Evolutionary conservation across 2,113 vertebrate genomes (phyloP), one percentile per base, ranked within the genome.

Genomic region (Gymnogyps californianus): DNA sequence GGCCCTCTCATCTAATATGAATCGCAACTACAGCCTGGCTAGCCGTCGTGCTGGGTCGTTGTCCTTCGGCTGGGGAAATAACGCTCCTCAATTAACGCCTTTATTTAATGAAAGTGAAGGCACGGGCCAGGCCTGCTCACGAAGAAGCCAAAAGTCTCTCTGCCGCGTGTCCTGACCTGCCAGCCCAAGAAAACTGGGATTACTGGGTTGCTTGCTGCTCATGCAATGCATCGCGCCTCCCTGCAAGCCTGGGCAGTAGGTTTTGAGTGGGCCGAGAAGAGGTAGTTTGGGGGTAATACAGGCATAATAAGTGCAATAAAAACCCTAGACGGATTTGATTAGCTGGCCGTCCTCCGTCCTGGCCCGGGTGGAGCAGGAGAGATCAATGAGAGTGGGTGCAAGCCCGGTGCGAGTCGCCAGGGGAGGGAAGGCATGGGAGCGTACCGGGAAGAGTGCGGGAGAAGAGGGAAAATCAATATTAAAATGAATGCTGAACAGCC

Each of bases 1-100:
- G 2, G 19, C 14, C 22, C 59, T 26, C 59, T n/a, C 25, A 3
- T 14, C 32, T 15, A 5, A 31, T 8, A 3, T 0, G 4, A 59
- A 40, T 4, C 3, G 9, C 42, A 32, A 5, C 10, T 7, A 3
- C 54, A 26, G 44, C 54, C 65, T 38, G 42, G 21, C 28, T 14
- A 22, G n/a, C 31, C 42, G 26, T 34, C 13, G 2, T 34, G 61
- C n/a, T 19, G 22, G 14, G 18, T 24, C 3, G 5, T 18, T 11
- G 3, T 28, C 71, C 1, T 49, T 34, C 2, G 9, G 28, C n/a
- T 32, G 40, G 51, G 51, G n/a, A 47, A 29, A 38, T n/a, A 2
- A 12, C 6, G 15, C 42, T 57, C 24, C 32, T 36, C 21, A 42
- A 78, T 77, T 61, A 77, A n/a, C 5, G 17, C 71, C 31, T 42